phyloP scores from a whole-genome alignment of 2,113 vertebrate species.

The Elaphurus davidianus region DNA sequence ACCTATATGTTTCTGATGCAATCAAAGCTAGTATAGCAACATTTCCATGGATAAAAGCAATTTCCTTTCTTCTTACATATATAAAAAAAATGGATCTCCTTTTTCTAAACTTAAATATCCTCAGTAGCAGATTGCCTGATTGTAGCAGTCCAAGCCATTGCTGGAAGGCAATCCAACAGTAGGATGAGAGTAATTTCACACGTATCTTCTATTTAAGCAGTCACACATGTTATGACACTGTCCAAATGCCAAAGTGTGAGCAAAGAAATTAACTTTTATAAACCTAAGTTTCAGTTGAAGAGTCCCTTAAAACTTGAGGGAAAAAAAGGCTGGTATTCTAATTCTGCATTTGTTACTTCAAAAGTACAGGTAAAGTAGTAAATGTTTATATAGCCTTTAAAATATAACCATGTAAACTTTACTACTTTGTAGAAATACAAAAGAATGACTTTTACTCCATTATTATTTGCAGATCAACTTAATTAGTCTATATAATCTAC shows the following conservation, averaged over 20 bases:
- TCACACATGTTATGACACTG: slow-evolving; percentile 51
- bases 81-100: not conserved
- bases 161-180: slow-evolving; percentile 41
- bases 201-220: slow-evolving; percentile 39
- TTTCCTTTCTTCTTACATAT: not conserved
- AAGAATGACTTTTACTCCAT: not conserved
- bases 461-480: not conserved
- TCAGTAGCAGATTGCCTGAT: slow-evolving; percentile 44
- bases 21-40: not conserved
- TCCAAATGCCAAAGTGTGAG: slow-evolving; percentile 41
- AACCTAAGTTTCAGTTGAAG: slow-evolving; percentile 20
- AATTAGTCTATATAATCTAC: not conserved
- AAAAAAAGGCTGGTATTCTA: not conserved
- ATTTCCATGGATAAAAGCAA: not conserved
- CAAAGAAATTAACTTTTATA: slow-evolving; percentile 37
- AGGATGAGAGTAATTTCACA: slow-evolving; percentile 47
- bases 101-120: slow-evolving; percentile 50
- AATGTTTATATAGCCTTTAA: not conserved
- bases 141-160: not conserved
- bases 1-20: slow-evolving; percentile 8
- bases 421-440: not conserved
- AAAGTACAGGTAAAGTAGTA: not conserved
- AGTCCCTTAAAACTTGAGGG: not conserved
- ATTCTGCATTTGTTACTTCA: slow-evolving; percentile 16
- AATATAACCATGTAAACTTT: not conserved